Conservation (phyloP, 1,140 invertebrate genomes). For the Drosophila hydei region DNA sequence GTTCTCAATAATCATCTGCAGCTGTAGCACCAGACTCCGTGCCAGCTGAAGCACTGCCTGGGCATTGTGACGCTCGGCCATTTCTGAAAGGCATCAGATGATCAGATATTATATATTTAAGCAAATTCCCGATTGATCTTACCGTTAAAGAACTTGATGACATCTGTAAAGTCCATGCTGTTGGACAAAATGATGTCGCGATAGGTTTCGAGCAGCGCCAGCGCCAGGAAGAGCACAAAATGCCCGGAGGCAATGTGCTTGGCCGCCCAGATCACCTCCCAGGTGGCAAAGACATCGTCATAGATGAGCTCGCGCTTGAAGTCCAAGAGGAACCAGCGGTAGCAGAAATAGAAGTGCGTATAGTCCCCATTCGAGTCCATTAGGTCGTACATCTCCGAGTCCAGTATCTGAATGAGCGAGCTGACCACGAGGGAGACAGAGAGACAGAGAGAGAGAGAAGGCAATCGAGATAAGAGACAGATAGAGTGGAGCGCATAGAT, state of each 20-base stretch:
- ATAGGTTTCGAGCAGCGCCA: slow-evolving; percentile 96
- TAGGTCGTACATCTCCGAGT: slow-evolving; percentile 96
- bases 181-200: slow-evolving; percentile 97
- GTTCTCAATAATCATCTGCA: slow-evolving; percentile 96
- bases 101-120: background rate
- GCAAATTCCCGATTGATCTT: slow-evolving; percentile 38
- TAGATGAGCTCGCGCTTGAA: slow-evolving; percentile 94
- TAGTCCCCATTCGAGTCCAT: slow-evolving; percentile 98
- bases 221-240: slow-evolving; percentile 96
- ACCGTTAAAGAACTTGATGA: slow-evolving; percentile 99
- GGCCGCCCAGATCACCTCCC: slow-evolving; percentile 98
- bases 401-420: slow-evolving; percentile 93
- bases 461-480: too few relatives aligned
- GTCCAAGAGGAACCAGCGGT: slow-evolving; percentile 94
- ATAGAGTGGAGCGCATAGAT: slow-evolving; percentile 17
- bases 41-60: slow-evolving; percentile 91
- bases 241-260: slow-evolving; percentile 92
- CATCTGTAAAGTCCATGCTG: slow-evolving; percentile 98
- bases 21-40: slow-evolving; percentile 92
- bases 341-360: slow-evolving; percentile 98
- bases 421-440: slow-evolving; percentile 71
- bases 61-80: slow-evolving; percentile 96
- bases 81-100: slow-evolving; percentile 88
- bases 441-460: background rate
- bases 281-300: slow-evolving; percentile 95